Evolutionary conservation across 2,888 invertebrate species (phyloP), one percentile per base, ranked within the genome.

Genomic region (Caenorhabditis macrosperma): DNA sequence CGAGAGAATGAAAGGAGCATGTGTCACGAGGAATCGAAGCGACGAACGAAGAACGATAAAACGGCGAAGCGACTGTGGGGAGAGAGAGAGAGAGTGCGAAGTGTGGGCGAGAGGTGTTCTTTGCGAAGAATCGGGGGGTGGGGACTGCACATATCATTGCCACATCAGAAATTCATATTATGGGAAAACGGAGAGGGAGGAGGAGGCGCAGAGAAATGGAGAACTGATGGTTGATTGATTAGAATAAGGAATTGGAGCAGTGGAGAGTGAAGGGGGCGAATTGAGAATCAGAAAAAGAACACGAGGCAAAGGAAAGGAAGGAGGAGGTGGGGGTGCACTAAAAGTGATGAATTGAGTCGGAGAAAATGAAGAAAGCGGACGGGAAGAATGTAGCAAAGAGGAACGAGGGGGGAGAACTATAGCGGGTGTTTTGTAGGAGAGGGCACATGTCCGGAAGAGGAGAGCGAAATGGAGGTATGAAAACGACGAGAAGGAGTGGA

Each of bases 131-230:
- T 7, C 17, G 38, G 41, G 35, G 12, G 50, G 38, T 26, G 35
- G 12, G 50, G 41, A 44, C 44, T 57, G 57, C 46, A 67, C 57
- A 57, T 57, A 41, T 1, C n/a, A 55, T 52, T 30, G 60, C 44
- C 54, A 63, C 28, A 59, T 64, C 64, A 72, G 59, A 72, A 72
- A 63, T 69, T 50, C 69, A 69, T 69, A 69, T 69, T 69, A 60
- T 69, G 68, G 67, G 60, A 76, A 63, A 52, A 17, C 24, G 20
- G 4, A 24, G 48, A 57, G 26, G 38, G 57, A 57, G 64, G 38
- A 17, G 22, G 55, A 72, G 41, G 41, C 22, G 41, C 20, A 67
- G 50, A 67, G 60, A 60, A 20, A 33, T 1, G 60, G 41, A 60
- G 12, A 48, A 28, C 9, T 20, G 52, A 60, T 48, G 52, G 35